Conservation (phyloP, 2,888 invertebrate genomes). For the Meghimatium bilineatum region DNA sequence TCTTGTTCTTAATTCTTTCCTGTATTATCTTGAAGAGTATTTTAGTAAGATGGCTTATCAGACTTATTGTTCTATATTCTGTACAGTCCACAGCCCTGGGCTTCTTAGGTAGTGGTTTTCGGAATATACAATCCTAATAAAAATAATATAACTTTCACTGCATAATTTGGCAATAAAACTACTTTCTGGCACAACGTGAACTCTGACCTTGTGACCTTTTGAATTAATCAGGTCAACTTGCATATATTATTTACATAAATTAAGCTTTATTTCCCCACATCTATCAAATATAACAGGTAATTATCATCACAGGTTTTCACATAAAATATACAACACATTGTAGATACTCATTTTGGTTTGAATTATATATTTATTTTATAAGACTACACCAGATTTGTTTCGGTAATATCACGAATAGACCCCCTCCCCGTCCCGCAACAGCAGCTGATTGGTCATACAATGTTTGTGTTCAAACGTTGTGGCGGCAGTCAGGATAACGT, state of each 20-base stretch:
- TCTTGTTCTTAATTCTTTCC: no score
- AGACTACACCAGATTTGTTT: neutral
- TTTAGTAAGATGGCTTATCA: no score
- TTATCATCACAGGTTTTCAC: neutral
- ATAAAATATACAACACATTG: neutral
- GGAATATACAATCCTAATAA: neutral
- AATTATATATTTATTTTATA: neutral
- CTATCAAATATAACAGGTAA: neutral
- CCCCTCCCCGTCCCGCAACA: no score
- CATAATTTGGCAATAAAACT: neutral
- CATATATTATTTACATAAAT: neutral
- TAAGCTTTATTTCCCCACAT: neutral
- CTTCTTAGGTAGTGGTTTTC: no score
- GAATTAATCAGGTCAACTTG: neutral
- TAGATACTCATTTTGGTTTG: neutral
- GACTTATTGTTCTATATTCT: no score
- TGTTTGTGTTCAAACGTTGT: slow-evolving; percentile 70
- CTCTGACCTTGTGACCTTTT: neutral
- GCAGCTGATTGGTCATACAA: slow-evolving; percentile 66
- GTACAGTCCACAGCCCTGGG: no score
- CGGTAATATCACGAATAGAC: slow-evolving; percentile 26
- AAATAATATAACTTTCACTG: neutral
- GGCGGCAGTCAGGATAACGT: slow-evolving; percentile 62
- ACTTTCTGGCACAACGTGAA: neutral
- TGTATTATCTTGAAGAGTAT: no score